Base-by-base conservation (phyloP, 2,888 invertebrate genomes). In the Carpatolechia fugitivella region DNA sequence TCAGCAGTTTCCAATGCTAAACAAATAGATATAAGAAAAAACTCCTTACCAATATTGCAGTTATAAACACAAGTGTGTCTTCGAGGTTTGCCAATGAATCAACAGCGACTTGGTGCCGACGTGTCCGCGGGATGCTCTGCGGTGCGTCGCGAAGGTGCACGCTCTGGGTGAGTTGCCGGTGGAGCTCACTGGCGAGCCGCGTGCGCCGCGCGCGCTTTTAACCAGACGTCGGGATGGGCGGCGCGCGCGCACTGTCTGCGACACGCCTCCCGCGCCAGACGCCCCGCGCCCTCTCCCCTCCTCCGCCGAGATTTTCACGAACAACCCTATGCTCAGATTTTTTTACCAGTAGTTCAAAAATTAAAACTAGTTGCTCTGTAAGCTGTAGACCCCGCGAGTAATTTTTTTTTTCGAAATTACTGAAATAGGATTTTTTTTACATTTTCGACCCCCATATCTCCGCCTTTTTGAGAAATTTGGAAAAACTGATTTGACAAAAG, bases 151-250 rank as follows among this genome's bases (percentile, higher is more conserved):
- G 46, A 11, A 20, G 48, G 16, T 30, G 40, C 16, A 35, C 53
- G 51, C 41, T 47, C 44, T 8, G 38, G 40, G 56, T 55, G 58
- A 54, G 55, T 30, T 68, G 67, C 51, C 49, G 59, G 63, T 58
- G 60, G 55, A 38, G 59, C 49, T 62, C 59, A 62, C 66, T 71
- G 60, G 59, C 68, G 60, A 72, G 18, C 10, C 30, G 11, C 30
- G 71, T 65, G 74, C 76, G 72, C n/a, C 60, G 71, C 74, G 64
- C 73, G 66, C 75, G 78, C 78, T 82, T 86, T 81, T 82, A 73
- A 67, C 65, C 44, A 20, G 14, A 31, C 38, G 41, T 20, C 24
- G 49, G 65, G 61, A 56, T 55, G 82, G 83, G 85, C 80, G 87
- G 82, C 79, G 80, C 80, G 69, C 71, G 72, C 72, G 78, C 76